Evolutionary conservation across 2,113 vertebrate genomes (phyloP).

Genomic region (Boulengeromyrus knoepffleri): DNA sequence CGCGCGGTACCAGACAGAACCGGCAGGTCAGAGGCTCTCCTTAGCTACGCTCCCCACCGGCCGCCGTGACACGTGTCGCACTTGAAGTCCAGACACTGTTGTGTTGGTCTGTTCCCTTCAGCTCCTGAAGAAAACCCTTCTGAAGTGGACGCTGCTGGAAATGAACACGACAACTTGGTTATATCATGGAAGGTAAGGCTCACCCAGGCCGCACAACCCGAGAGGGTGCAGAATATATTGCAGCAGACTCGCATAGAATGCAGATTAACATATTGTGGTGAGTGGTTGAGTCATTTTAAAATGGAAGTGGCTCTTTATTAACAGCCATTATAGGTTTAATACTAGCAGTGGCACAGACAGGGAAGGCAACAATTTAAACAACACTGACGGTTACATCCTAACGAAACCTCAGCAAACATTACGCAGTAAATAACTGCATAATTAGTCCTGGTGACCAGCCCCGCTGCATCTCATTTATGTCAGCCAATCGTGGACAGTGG

Average conservation of each 20-base stretch:
- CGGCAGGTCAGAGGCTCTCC: slow-evolving; percentile 64
- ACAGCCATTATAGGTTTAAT: background rate
- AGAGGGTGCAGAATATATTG: background rate
- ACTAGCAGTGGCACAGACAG: background rate
- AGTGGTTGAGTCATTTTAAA: background rate
- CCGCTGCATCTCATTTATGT: background rate
- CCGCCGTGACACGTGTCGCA: background rate
- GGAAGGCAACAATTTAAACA: background rate
- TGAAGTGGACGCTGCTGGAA: slow-evolving; percentile 68
- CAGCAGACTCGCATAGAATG: background rate
- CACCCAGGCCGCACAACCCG: no score
- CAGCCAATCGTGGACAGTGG: background rate
- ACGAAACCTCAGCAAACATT: background rate
- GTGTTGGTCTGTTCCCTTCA: slow-evolving; percentile 38
- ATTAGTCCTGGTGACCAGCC: no score
- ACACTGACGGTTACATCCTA: background rate
- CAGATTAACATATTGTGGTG: background rate
- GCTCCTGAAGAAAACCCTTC: slow-evolving; percentile 85
- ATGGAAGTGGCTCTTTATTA: background rate
- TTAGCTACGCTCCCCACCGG: background rate
- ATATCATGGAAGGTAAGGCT: slow-evolving; percentile 85
- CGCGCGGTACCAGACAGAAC: slow-evolving; percentile 78
- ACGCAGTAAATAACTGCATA: background rate
- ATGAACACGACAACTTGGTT: slow-evolving; percentile 76
- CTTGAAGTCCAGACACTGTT: background rate